These are phyloP conservation scores for Scolopax bukidnonensis DNA, from an alignment of 2,797 vertebrate species.

Conservation along the genomic window DNA sequence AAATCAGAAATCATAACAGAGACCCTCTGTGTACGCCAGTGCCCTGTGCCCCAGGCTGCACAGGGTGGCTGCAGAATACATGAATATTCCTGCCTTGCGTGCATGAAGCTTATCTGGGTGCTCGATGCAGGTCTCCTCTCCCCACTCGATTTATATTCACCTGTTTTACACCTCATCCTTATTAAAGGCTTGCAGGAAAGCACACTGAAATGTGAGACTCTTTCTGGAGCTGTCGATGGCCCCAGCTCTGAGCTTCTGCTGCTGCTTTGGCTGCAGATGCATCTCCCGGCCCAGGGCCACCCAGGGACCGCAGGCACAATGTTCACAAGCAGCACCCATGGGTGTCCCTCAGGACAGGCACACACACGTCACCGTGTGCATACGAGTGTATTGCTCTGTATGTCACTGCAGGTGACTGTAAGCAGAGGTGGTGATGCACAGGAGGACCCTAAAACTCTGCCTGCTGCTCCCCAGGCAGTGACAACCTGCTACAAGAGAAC, in stretches of 20 bases:
- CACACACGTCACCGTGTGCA: rapidly evolving
- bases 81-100: neutral
- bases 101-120: neutral
- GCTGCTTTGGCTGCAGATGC: neutral
- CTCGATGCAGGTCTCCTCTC: neutral
- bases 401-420: neutral
- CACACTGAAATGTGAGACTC: neutral
- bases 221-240: neutral
- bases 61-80: rapidly evolving
- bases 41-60: neutral
- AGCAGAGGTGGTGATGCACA: neutral
- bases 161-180: neutral
- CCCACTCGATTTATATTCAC: neutral
- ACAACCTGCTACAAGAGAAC: neutral
- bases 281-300: neutral
- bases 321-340: rapidly evolving
- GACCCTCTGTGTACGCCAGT: rapidly evolving
- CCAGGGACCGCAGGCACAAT: rapidly evolving
- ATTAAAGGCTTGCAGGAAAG: neutral
- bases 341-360: neutral
- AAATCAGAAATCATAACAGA: neutral
- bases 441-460: neutral
- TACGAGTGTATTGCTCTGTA: rapidly evolving
- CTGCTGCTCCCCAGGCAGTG: neutral
- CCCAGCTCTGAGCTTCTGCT: neutral